Evolutionary conservation across 1,140 invertebrate genomes (phyloP).

Genomic region (Drosophila saltans): DNA sequence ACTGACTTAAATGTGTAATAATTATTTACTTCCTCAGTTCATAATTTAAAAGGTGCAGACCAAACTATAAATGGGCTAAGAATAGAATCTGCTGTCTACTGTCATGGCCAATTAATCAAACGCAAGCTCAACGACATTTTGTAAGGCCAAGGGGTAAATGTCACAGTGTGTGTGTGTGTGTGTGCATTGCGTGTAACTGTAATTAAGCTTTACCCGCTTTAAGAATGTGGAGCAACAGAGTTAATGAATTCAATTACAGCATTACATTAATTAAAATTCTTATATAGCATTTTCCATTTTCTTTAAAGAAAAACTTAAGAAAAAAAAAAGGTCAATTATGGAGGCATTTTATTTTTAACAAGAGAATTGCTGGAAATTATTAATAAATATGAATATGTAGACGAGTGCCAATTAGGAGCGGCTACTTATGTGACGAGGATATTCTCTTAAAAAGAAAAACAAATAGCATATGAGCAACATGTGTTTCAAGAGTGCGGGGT

Average conservation of each 20-base stretch:
- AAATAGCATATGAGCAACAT: constrained; percentile 63
- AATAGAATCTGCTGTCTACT: constrained; percentile 8
- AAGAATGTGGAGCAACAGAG: constrained; percentile 19
- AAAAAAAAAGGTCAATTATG: constrained; percentile 38
- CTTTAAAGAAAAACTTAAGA: constrained; percentile 45
- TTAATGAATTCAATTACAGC: constrained; percentile 54
- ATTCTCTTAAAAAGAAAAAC: neutral
- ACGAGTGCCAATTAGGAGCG: constrained; percentile 59
- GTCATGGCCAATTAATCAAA: constrained; percentile 53
- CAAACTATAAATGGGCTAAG: neutral
- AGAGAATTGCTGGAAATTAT: constrained; percentile 54
- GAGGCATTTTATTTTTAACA: constrained; percentile 22
- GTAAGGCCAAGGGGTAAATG: constrained; percentile 5
- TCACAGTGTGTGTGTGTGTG: constrained; percentile 27
- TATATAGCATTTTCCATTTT: constrained; percentile 41
- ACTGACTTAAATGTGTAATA: neutral
- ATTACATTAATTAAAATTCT: constrained; percentile 68
- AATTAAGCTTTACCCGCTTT: constrained; percentile 57
- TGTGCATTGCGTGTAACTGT: constrained; percentile 48
- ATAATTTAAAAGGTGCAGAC: neutral
- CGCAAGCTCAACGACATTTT: constrained; percentile 47
- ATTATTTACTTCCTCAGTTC: neutral
- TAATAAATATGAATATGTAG: constrained; percentile 55
- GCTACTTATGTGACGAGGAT: constrained; percentile 34
- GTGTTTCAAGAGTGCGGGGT: constrained; percentile 31